Conservation (phyloP, 2,113 vertebrate species). For the Piaya cayana region DNA sequence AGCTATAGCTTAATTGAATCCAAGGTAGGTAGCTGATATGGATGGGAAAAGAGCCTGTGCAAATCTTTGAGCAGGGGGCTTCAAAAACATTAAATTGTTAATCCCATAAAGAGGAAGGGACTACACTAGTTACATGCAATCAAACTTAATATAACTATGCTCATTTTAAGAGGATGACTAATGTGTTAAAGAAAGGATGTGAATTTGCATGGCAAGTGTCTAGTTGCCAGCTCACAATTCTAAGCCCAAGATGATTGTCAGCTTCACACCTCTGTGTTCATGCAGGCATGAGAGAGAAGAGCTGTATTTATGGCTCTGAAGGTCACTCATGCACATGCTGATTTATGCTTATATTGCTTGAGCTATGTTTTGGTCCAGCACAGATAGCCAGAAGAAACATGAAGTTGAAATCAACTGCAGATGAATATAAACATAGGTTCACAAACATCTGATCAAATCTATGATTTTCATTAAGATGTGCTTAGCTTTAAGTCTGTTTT, state of each 20-base stretch:
- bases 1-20: neutral
- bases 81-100: neutral
- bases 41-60: neutral
- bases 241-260: neutral
- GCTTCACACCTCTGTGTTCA: neutral
- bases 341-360: neutral
- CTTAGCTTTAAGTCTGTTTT: conserved; percentile 7
- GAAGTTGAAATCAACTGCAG: neutral
- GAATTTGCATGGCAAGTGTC: neutral
- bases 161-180: neutral
- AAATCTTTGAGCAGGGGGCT: neutral
- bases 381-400: conserved; percentile 8
- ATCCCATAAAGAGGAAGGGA: neutral
- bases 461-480: neutral
- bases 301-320: neutral
- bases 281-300: neutral
- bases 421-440: neutral
- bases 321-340: neutral
- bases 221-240: neutral
- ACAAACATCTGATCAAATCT: neutral
- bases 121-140: neutral
- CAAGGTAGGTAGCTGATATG: neutral
- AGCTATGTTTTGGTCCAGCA: neutral
- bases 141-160: neutral
- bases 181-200: neutral